Conservation (phyloP, 2,113 vertebrate species). For the Leucosticte australis region DNA sequence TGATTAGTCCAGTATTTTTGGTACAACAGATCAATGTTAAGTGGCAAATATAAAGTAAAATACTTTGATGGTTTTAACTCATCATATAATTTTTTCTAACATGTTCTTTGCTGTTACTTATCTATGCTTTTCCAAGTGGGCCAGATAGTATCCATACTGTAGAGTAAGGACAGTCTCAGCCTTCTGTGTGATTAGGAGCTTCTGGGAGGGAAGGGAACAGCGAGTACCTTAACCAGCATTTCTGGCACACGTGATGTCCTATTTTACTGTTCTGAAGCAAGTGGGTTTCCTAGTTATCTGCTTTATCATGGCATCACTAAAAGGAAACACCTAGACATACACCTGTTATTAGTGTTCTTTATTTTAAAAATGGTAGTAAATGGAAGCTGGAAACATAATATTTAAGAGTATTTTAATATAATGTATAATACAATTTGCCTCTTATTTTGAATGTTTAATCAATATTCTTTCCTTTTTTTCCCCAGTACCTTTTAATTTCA, state of each 20-base stretch:
- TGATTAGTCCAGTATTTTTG: neutral
- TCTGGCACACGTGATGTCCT: fast-evolving
- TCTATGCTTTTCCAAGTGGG: neutral
- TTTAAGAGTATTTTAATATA: neutral
- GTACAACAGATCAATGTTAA: neutral
- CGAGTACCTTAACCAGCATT: neutral
- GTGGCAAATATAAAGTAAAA: neutral
- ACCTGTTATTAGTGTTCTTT: neutral
- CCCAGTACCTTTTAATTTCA: neutral
- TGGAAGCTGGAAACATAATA: neutral
- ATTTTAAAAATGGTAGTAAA: neutral
- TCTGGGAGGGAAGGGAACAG: neutral
- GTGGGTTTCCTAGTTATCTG: neutral
- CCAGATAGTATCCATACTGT: neutral
- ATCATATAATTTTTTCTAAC: neutral
- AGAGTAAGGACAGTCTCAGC: neutral
- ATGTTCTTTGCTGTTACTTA: neutral
- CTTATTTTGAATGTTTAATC: neutral
- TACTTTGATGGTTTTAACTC: neutral
- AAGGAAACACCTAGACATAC: neutral
- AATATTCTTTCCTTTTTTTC: neutral
- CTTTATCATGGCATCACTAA: neutral
- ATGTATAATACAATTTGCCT: neutral
- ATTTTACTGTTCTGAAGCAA: neutral
- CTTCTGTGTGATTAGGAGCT: neutral